phyloP scores from a whole-genome alignment of 2,888 invertebrate genomes.

The Resseliella maxima region DNA sequence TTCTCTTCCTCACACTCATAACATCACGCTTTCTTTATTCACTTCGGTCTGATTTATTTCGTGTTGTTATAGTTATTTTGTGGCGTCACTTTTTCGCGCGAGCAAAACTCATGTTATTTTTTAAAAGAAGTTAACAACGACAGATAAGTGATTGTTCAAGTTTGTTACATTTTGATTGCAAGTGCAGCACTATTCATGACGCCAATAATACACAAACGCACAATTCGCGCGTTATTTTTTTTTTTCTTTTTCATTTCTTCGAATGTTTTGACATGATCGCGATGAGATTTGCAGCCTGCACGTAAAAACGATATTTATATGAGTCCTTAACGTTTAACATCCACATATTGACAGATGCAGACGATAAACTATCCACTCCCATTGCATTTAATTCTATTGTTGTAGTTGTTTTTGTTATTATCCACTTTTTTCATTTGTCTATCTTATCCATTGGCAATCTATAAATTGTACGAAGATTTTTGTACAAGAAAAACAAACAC shows the following conservation, averaged over 20 bases:
- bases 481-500: not conserved
- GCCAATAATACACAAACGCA: not conserved
- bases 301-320: constrained; percentile 1
- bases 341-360: not conserved
- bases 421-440: not conserved
- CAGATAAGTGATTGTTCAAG: not conserved
- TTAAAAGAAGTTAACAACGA: not conserved
- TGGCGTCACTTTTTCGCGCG: not conserved
- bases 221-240: too few species aligned
- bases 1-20: not conserved
- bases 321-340: not conserved
- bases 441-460: not conserved
- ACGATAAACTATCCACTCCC: not conserved
- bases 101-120: not conserved
- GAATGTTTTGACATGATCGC: not conserved
- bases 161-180: not conserved
- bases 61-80: not conserved
- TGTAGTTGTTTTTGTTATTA: not conserved
- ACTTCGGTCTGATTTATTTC: not conserved
- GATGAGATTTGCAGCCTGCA: not conserved
- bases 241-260: not conserved
- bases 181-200: not conserved
- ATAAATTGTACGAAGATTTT: not conserved
- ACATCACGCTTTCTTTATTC: not conserved
- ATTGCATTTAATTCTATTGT: constrained; percentile 13